Evolutionary conservation across 2,113 vertebrate genomes (phyloP).

Genomic region (Raja brachyura): DNA sequence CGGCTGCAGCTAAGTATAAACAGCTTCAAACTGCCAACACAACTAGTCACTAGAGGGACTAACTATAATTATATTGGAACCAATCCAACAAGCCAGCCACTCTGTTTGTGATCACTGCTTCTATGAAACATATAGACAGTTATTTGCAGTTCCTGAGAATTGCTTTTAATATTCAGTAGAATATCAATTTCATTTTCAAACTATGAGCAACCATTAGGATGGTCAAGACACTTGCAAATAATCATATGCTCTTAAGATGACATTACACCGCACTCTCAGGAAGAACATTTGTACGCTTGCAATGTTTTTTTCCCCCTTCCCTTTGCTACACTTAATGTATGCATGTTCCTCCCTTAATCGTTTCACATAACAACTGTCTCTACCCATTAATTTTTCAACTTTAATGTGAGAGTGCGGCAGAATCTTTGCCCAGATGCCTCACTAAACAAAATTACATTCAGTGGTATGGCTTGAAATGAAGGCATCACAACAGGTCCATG

Average conservation of each 20-base stretch:
- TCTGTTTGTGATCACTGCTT: slow-evolving; percentile 79
- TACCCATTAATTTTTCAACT: slow-evolving; percentile 34
- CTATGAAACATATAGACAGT: slow-evolving; percentile 84
- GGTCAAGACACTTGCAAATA: slow-evolving; percentile 18
- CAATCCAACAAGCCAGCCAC: slow-evolving; percentile 64
- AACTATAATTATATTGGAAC: slow-evolving; percentile 93
- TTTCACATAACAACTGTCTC: slow-evolving; percentile 35
- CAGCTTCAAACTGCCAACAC: slow-evolving; percentile 70
- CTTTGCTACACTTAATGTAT: slow-evolving; percentile 29
- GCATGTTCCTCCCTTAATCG: slow-evolving; percentile 34
- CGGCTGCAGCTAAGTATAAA: slow-evolving; percentile 24
- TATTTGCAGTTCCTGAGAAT: slow-evolving; percentile 68
- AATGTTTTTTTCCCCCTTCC: not conserved
- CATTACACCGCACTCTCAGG: not conserved
- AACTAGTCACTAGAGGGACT: slow-evolving; percentile 87
- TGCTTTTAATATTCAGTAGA: slow-evolving; percentile 53
- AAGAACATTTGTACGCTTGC: not conserved
- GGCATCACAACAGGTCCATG: slow-evolving; percentile 65
- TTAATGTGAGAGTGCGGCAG: slow-evolving; percentile 29
- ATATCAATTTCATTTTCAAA: slow-evolving; percentile 22
- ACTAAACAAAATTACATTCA: slow-evolving; percentile 37
- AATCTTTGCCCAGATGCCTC: slow-evolving; percentile 33
- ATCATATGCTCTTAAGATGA: slow-evolving; percentile 27
- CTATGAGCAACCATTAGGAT: slow-evolving; percentile 34
- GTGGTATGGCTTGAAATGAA: slow-evolving; percentile 43